A percentile compares a stretch with the other conserved stretches of the same genome.
Conservation (phyloP, 2,797 vertebrate genomes). For the Anisognathus igniventris region DNA sequence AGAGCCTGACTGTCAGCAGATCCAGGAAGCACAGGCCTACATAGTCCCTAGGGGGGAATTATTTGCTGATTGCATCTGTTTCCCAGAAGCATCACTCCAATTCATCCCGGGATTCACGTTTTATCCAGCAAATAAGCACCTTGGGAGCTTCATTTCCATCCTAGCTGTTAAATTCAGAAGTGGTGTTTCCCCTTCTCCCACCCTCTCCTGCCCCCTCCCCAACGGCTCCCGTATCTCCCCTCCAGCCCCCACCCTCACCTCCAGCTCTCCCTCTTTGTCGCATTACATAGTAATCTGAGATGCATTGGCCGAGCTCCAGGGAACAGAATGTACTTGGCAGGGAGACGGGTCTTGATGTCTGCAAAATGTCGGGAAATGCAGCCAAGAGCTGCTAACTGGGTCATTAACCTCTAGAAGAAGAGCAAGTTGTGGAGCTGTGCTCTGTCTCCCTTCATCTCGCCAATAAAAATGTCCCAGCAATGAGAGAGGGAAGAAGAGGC, state of each 20-base stretch:
- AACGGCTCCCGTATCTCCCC: constrained; percentile 11
- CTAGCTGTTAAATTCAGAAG: constrained; percentile 64
- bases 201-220: constrained; percentile 16
- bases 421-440: constrained; percentile 74
- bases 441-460: constrained; percentile 75
- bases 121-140: constrained; percentile 45
- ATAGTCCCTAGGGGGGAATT: constrained; percentile 21
- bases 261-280: constrained; percentile 79
- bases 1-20: constrained; percentile 14
- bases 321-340: constrained; percentile 86
- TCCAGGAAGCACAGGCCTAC: constrained; percentile 22
- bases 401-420: constrained; percentile 83
- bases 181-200: constrained; percentile 60
- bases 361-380: constrained; percentile 82
- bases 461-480: constrained; percentile 74
- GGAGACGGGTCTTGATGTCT: constrained; percentile 79
- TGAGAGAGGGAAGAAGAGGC: constrained; percentile 55
- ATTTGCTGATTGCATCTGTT: constrained; percentile 52
- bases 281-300: constrained; percentile 82
- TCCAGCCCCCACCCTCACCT: constrained; percentile 63
- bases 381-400: constrained; percentile 86
- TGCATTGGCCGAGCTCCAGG: constrained; percentile 80
- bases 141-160: constrained; percentile 36
- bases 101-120: constrained; percentile 38
- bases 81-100: constrained; percentile 55